phyloP scores from a whole-genome alignment of 1,140 invertebrate species.

The Arion vulgaris region DNA sequence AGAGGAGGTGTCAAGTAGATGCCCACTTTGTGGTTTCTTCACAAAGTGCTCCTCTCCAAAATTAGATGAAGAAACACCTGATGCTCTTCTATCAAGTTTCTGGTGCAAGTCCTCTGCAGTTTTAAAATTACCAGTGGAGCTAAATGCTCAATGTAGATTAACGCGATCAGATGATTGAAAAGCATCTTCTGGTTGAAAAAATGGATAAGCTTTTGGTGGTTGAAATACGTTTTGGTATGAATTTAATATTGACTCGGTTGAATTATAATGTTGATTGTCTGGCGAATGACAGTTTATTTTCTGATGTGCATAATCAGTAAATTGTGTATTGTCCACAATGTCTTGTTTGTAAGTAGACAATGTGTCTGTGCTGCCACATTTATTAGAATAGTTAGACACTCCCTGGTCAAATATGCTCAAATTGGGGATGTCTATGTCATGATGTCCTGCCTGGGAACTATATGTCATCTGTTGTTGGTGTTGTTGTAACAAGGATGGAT shows the following conservation, averaged over 20 bases:
- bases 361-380: neutral
- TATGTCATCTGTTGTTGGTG: neutral
- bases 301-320: neutral
- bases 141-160: conserved; percentile 13
- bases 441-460: neutral
- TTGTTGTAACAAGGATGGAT: neutral
- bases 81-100: neutral
- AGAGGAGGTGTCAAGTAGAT: no score
- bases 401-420: conserved; percentile 25
- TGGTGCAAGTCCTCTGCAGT: neutral
- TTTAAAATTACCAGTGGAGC: conserved; percentile 30
- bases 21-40: conserved; percentile 45
- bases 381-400: neutral
- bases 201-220: neutral
- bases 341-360: neutral
- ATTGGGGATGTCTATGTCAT: neutral
- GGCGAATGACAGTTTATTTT: neutral
- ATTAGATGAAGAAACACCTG: neutral
- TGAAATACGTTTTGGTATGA: neutral
- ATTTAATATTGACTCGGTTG: neutral
- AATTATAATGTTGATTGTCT: conserved; percentile 4
- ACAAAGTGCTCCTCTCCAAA: conserved; percentile 44
- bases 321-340: neutral
- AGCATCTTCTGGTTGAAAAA: neutral
- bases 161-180: neutral